Evolutionary conservation across 2,797 vertebrate species (phyloP).

Genomic region (Enteromius anoplus): DNA sequence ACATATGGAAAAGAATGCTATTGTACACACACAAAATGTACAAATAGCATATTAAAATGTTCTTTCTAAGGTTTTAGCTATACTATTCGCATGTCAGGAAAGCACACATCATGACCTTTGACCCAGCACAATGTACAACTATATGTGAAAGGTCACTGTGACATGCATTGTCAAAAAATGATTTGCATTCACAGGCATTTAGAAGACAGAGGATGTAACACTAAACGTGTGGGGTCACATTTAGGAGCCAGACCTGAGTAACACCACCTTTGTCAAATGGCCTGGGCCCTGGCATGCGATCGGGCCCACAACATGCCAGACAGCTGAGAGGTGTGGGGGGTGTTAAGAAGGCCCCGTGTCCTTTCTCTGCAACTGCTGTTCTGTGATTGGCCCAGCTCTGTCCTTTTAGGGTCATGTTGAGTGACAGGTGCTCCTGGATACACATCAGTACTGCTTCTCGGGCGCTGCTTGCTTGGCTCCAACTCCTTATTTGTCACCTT

Average conservation of each 20-base stretch:
- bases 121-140: background rate
- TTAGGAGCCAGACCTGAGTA: conserved; percentile 62
- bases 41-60: background rate
- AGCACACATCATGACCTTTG: conserved; percentile 3
- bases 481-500: conserved; percentile 76
- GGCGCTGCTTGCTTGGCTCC: conserved; percentile 51
- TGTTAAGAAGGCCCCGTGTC: conserved; percentile 57
- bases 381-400: conserved; percentile 78
- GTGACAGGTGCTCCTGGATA: conserved; percentile 72
- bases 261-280: conserved; percentile 59
- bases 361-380: conserved; percentile 67
- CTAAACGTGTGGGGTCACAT: conserved; percentile 42
- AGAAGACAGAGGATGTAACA: conserved; percentile 27
- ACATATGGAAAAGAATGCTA: background rate
- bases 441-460: conserved; percentile 55
- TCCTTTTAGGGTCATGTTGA: conserved; percentile 83
- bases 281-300: conserved; percentile 61
- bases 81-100: background rate
- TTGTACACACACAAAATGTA: background rate
- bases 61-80: background rate
- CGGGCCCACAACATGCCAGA: conserved; percentile 67
- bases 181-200: conserved; percentile 3
- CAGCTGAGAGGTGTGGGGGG: conserved; percentile 70
- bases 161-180: background rate
- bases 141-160: background rate